phyloP scores from a whole-genome alignment of 2,113 vertebrate genomes.

The Anser cygnoides region DNA sequence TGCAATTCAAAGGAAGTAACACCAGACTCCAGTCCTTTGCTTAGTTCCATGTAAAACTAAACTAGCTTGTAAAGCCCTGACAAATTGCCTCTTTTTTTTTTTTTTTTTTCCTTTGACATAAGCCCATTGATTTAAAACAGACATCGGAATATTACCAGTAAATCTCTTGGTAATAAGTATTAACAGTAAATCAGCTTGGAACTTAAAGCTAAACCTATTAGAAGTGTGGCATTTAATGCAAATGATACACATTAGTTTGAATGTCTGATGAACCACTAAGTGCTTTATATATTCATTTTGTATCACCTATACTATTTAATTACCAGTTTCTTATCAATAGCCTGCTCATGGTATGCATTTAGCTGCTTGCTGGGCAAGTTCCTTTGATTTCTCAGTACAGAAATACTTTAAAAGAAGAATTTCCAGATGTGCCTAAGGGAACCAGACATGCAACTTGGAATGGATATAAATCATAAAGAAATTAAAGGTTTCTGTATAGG shows the following conservation, averaged over 20 bases:
- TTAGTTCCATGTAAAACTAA: background rate
- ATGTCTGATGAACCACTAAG: background rate
- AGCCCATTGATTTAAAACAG: conserved; percentile 22
- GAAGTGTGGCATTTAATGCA: background rate
- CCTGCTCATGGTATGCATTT: background rate
- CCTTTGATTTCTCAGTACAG: background rate
- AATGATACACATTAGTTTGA: background rate
- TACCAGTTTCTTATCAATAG: background rate
- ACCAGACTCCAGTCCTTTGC: background rate
- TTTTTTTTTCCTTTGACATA: background rate
- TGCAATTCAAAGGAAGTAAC: background rate
- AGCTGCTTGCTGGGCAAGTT: background rate
- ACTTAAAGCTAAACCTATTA: background rate
- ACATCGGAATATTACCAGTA: conserved; percentile 32
- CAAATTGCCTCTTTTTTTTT: background rate
- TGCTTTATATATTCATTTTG: conserved; percentile 1
- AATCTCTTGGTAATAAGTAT: background rate
- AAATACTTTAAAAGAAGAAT: background rate
- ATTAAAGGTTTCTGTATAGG: background rate
- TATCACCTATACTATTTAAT: conserved; percentile 15
- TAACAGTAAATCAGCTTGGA: background rate
- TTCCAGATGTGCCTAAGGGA: background rate
- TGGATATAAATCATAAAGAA: background rate
- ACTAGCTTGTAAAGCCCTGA: background rate
- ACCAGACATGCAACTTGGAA: background rate